Base-by-base conservation (phyloP, 2,113 vertebrate genomes). In the Dicrurus megarhynchus region DNA sequence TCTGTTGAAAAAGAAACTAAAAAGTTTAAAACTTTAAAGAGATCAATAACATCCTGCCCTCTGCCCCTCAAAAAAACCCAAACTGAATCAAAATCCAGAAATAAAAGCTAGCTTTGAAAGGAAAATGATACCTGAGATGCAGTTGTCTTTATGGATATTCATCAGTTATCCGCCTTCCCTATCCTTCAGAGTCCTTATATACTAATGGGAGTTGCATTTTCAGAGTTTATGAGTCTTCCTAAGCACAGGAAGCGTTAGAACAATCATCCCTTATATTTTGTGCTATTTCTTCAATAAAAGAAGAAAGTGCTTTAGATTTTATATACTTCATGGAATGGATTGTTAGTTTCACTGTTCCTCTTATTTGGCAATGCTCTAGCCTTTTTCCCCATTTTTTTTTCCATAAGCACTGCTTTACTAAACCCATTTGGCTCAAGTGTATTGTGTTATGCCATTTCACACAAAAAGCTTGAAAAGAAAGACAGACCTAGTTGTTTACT, bases 31-130 rank as follows among this genome's bases (percentile, higher is more conserved):
- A 78, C 18, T 33, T 11, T 28, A 42, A 41, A 27, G 13, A 10
- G 1, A 32, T 42, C 4, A 32, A 6, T 20, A 46, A 10, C 24
- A 65, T 60, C 5, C 6, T 32, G 3, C 8, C 4, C 3, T 26
- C 13, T 73, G 10, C 6, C 18, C 16, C 21, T 12, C 5, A 30
- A 33, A 53, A 7, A 33, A 19, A 4, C 3, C 2, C 14, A 71
- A 75, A 61, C 5, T 8, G 30, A 52, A 50, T 35, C 2, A 59
- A 84, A 65, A 78, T 47, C 33, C 49, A 53, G 57, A 64, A 52
- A 24, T 46, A 75, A 82, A 79, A 90, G 14, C 23, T n/a, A 23
- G 4, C 23, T 90, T 79, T 39, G 61, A 46, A 46, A 79, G 53
- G 24, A 67, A 75, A 61, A 8, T 42, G 10, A 14, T 71, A 26